Base-by-base conservation (phyloP, 1,140 invertebrate species). In the Drosophila bocqueti region DNA sequence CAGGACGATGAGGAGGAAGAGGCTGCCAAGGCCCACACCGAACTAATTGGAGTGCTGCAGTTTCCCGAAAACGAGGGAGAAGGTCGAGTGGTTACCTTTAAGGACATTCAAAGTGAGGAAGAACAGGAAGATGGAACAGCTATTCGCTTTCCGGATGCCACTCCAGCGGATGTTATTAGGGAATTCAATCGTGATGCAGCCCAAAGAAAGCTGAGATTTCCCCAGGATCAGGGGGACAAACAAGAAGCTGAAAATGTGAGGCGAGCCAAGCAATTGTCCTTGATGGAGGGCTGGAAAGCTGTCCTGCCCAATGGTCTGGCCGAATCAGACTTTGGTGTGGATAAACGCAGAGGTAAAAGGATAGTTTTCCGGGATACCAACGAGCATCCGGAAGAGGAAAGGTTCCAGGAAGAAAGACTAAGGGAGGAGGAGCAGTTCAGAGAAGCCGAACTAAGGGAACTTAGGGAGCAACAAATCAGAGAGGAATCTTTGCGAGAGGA, bases 191-290 rank as follows among this genome's bases (percentile, higher is more conserved):
- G 82, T 2, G 63, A 71, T 55, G 87, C 80, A 16, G 84, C 82
- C 15, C 73, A 84, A 49, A 71, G 91, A 15, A 92, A 92, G 74
- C 69, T 92, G 5, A 78, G 79, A 62, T 92, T 92, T 72, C 91
- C 91, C 9, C 75, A 81, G 6, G 84, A 87, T 2, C 26, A 61
- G 15, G 59, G 62, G 0, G 57, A 50, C 0, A 18, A 55, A 43
- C 4, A 18, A 1, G 9, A 16, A 5, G 24, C 47, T 7, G 43
- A 31, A 40, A 46, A 13, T 46, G 62, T 72, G 7, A 43, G 83
- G 2, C 45, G 62, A 49, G 68, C 62, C 36, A 86, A 86, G 54
- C 26, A 67, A 8, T 16, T 79, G 24, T 54, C 68, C 0, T 40
- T 81, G 2, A 47, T 67, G 38, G 81, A 89, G 21, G 74, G 77